Conservation (phyloP, 2,888 invertebrate genomes). For the Neria commutata region DNA sequence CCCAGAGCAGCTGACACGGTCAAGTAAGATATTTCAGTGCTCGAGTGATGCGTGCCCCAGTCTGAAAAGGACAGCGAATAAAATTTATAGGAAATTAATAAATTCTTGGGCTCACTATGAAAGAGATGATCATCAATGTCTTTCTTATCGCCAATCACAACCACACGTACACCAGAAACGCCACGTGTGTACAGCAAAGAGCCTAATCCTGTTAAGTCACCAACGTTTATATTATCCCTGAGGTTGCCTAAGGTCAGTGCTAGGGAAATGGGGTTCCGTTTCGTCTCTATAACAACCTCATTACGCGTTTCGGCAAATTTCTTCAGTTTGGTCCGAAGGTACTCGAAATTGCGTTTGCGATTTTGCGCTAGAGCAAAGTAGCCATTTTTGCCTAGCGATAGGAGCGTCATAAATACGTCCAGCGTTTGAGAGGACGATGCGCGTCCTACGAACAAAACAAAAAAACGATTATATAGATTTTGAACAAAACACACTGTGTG, state of each 20-base stretch:
- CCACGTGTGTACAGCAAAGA: slow-evolving; percentile 76
- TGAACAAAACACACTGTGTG: neutral
- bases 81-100: neutral
- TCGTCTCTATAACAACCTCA: slow-evolving; percentile 67
- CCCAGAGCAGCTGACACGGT: slow-evolving; percentile 78
- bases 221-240: slow-evolving; percentile 33
- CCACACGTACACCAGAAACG: slow-evolving; percentile 74
- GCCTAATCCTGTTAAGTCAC: slow-evolving; percentile 67
- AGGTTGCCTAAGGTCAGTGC: slow-evolving; percentile 61
- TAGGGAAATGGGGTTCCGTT: slow-evolving; percentile 75
- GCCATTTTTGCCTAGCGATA: slow-evolving; percentile 72
- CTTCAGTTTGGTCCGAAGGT: slow-evolving; percentile 66
- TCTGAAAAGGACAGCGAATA: slow-evolving; percentile 60
- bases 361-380: slow-evolving; percentile 68
- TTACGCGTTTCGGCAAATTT: slow-evolving; percentile 66
- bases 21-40: slow-evolving; percentile 65
- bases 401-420: slow-evolving; percentile 77
- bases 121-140: slow-evolving; percentile 66
- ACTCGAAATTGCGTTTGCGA: slow-evolving; percentile 68
- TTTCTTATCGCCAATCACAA: slow-evolving; percentile 65
- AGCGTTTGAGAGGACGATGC: slow-evolving; percentile 74
- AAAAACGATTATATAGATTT: neutral
- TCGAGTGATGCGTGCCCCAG: slow-evolving; percentile 73
- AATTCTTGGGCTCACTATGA: slow-evolving; percentile 60
- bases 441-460: slow-evolving; percentile 63